Evolutionary conservation across 2,113 vertebrate genomes (phyloP), one percentile per base, ranked within the genome.

Genomic region (Stigmatopora argus): DNA sequence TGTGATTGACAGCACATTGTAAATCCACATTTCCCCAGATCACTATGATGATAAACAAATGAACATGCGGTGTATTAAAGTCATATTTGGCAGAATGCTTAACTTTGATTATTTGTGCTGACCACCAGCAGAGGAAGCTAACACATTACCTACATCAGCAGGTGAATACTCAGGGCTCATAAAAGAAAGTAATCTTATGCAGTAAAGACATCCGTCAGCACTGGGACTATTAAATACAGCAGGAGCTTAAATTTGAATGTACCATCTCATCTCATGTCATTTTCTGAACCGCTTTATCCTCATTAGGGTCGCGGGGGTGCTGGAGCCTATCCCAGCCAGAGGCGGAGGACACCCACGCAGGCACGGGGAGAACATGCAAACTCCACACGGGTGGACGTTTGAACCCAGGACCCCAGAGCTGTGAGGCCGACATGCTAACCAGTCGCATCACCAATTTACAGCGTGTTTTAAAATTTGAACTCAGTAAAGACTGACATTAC

Each of bases 71-170:
- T 46, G 64, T 63, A 74, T 70, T 73, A 66, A 66, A 81, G 71
- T 52, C 75, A 79, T 77, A 75, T 78, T 66, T 18, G 21, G 53
- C n/a, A 41, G 49, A 41, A 70, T 83, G 82, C 78, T 84, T 78
- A 86, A 74, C 12, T 18, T 64, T 69, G 45, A 31, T 70, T 74
- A 83, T 84, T 83, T 81, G 53, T 85, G 87, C 84, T 87, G 85
- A 89, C 81, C 65, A 68, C 19, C 74, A 66, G 66, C 71, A 70
- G 38, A 45, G n/a, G 19, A 49, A 15, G 47, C 72, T 72, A 67
- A 59, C 62, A 34, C 79, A 74, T 74, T 80, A 73, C 71, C 62
- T 35, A 64, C 63, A 84, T 80, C 72, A 77, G 79, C 82, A 81
- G 83, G 73, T 83, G 77, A 85, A 78, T 64, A 59, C 85, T 69